Base-by-base conservation (phyloP, 1,140 invertebrate species). In the Dendroctonus valens region DNA sequence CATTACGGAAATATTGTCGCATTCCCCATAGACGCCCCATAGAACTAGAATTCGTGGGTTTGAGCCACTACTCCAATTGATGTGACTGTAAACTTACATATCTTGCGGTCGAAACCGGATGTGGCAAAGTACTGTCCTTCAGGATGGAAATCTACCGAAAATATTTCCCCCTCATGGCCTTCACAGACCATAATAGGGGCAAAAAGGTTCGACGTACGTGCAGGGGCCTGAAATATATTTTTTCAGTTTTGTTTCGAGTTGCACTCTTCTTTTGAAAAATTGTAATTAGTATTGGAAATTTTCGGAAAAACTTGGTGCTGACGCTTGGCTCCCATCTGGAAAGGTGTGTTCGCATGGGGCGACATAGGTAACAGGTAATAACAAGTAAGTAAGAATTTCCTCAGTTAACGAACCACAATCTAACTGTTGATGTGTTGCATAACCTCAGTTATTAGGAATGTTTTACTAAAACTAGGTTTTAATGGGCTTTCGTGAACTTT, bases 21-120 rank as follows among this genome's bases (percentile, higher is more conserved):
- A 99, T 76, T 99, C 96, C 5, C 94, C 97, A 80, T 96, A 97
- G 3, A 96, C 93, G 80, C 92, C 96, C 98, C 98, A 99, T 70
- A 99, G 83, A 78, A 91, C 94, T 97, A 76, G 60, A 41, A 62
- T 52, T 15, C 38, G 15, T 2, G 11, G 39, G 5, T 26, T 59
- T 46, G 0, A 48, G 42, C 42, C 2, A 46, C 42, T 46, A 2
- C 42, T 46, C 1, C 26, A 26, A 26, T 26, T 26, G 26, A 26
- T 26, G 26, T 26, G 26, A 26, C 1, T 1, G 50, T 2, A n/a
- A n/a, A 87, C 91, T 88, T 85, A 97, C 96, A 95, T 69, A 99
- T 96, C 81, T 94, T 89, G 78, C 96, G 83, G 78, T 99, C 98
- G 79, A 95, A 97, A n/a, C 97, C 98, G 41, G 92, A 90, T 0